A percentile compares a stretch with the other conserved stretches of the same genome.
Evolutionary conservation across 2,797 vertebrate species (phyloP).

Genomic region (Sibirionetta formosa): DNA sequence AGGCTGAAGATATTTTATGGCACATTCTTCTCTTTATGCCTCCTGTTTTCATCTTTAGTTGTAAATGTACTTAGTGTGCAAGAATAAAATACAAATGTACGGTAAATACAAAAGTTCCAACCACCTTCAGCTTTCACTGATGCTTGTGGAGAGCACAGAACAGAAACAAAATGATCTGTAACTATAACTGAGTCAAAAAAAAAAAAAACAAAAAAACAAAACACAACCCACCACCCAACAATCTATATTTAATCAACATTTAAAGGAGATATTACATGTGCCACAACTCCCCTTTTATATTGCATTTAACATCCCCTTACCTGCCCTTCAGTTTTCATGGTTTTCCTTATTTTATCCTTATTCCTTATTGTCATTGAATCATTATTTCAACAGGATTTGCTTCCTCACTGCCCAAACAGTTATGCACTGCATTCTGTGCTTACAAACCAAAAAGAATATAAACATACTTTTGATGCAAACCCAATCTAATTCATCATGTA

Average conservation of each 20-base stretch:
- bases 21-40: background rate
- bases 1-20: background rate
- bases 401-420: background rate
- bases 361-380: conserved; percentile 13
- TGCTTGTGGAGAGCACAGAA: background rate
- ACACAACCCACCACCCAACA: too few species aligned
- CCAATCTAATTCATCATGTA: background rate
- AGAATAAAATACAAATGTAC: background rate
- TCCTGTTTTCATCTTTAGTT: conserved; percentile 11
- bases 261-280: conserved; percentile 18
- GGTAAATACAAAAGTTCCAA: background rate
- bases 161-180: background rate
- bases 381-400: conserved; percentile 34
- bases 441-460: background rate
- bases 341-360: background rate
- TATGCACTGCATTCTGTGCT: background rate
- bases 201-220: too few species aligned
- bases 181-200: background rate
- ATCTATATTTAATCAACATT: conserved; percentile 21
- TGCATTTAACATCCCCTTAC: conserved; percentile 30
- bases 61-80: background rate
- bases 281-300: background rate
- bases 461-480: background rate
- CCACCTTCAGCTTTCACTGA: background rate
- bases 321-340: conserved; percentile 5